Percentiles rank a stretch among this genome's conserved stretches.
Conservation (phyloP, 2,888 invertebrate genomes). For the Malthinus flaveolus region DNA sequence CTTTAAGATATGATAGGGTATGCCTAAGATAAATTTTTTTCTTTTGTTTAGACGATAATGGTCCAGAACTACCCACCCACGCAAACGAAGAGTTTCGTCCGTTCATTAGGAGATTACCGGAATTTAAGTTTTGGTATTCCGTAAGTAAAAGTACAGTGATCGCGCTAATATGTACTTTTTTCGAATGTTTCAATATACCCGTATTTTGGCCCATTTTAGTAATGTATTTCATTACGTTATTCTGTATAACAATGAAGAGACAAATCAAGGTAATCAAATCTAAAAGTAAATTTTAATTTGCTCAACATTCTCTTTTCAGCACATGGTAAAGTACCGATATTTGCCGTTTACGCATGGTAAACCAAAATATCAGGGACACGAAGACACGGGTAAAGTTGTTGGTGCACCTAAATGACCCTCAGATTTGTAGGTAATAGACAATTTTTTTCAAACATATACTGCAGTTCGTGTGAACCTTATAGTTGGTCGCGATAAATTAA, state of each 20-base stretch:
- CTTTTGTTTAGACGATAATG: conserved; percentile 68
- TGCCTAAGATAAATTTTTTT: not conserved
- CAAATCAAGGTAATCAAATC: conserved; percentile 87
- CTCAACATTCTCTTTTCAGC: conserved; percentile 68
- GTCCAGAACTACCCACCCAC: conserved; percentile 92
- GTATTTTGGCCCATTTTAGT: conserved; percentile 99
- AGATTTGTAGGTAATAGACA: conserved; percentile 30
- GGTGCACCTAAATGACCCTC: conserved; percentile 55
- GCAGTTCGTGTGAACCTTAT: conserved; percentile 1
- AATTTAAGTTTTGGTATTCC: conserved; percentile 99
- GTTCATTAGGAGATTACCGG: conserved; percentile 94
- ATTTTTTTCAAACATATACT: conserved; percentile 9
- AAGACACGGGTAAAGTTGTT: conserved; percentile 47
- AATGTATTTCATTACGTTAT: conserved; percentile 98
- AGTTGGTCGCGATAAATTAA: conserved; percentile 2
- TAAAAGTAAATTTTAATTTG: conserved; percentile 3
- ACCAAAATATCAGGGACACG: conserved; percentile 84
- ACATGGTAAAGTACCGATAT: conserved; percentile 99
- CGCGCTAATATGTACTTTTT: conserved; percentile 90
- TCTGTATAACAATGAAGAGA: conserved; percentile 99
- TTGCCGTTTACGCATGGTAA: conserved; percentile 98
- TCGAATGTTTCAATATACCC: conserved; percentile 97
- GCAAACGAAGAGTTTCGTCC: conserved; percentile 98
- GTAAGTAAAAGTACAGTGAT: conserved; percentile 92
- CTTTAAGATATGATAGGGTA: not conserved